These are phyloP conservation scores for Lycocorax pyrrhopterus DNA, from an alignment of 2,113 vertebrate species.

Conservation along the genomic window DNA sequence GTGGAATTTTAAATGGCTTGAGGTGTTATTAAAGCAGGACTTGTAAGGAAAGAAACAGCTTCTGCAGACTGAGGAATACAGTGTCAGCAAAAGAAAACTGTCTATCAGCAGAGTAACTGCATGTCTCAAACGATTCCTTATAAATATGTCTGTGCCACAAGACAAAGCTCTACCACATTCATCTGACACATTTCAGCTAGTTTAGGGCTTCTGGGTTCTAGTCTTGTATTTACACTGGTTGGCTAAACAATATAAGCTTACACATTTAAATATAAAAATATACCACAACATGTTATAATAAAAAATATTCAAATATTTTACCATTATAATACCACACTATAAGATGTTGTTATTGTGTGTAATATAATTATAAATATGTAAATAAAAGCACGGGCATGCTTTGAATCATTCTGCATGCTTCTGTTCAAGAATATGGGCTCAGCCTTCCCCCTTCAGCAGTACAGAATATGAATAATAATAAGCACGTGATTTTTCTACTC, in stretches of 20 bases:
- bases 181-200: not conserved
- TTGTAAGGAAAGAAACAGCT: conserved; percentile 35
- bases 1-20: conserved; percentile 1
- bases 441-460: not conserved
- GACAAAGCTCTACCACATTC: not conserved
- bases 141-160: not conserved
- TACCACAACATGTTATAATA: not conserved
- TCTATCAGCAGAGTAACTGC: not conserved
- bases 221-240: not conserved
- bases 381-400: not conserved
- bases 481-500: not conserved
- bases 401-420: not conserved
- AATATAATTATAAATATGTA: not conserved
- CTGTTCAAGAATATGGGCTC: not conserved
- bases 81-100: conserved; percentile 39
- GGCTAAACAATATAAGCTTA: not conserved
- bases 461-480: not conserved
- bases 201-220: not conserved
- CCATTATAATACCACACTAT: not conserved
- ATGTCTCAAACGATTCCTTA: not conserved
- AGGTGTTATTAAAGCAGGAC: conserved; percentile 19
- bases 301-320: not conserved
- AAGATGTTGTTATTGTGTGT: not conserved
- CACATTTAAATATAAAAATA: not conserved
- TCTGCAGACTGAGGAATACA: not conserved